These are phyloP conservation scores for Abrostola tripartita DNA, from an alignment of 2,888 invertebrate species.

Conservation along the genomic window DNA sequence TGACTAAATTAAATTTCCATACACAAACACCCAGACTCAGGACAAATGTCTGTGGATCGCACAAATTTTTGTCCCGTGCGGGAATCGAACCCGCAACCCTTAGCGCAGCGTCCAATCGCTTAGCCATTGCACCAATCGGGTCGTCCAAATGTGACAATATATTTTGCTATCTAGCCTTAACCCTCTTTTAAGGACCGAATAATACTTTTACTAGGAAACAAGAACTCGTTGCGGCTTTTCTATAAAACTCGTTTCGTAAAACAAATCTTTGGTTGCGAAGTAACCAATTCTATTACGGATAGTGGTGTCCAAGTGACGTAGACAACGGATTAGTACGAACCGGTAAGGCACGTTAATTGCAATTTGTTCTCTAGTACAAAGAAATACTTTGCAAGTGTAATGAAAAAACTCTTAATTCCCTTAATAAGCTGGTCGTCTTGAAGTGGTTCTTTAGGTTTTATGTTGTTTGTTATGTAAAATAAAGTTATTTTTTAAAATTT, in stretches of 20 bases:
- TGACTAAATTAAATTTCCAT: too few relatives aligned
- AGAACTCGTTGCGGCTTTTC: conserved; percentile 14
- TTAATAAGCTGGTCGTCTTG: conserved; percentile 45
- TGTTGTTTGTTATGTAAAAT: conserved; percentile 36
- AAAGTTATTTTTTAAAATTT: conserved; percentile 40
- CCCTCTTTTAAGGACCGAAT: not conserved
- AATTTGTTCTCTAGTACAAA: conserved; percentile 50
- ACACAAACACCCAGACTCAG: too few relatives aligned
- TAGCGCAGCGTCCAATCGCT: too few relatives aligned
- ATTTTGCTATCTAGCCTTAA: too few relatives aligned
- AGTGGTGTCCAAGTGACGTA: conserved; percentile 28
- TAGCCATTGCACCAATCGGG: too few relatives aligned
- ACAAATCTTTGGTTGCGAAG: conserved; percentile 39
- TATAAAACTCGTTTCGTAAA: conserved; percentile 40
- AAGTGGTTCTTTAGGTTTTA: conserved; percentile 41
- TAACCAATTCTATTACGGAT: conserved; percentile 40
- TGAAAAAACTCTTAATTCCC: conserved; percentile 59
- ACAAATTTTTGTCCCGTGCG: too few relatives aligned
- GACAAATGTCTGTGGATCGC: too few relatives aligned
- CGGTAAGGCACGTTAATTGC: conserved; percentile 47
- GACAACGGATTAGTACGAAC: conserved; percentile 34
- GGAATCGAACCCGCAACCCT: too few relatives aligned
- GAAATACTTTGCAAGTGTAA: conserved; percentile 56
- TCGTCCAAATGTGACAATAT: too few relatives aligned
- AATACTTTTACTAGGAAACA: not conserved